Conservation (phyloP, 1,140 invertebrate species). For the Heliconius eleuchia region DNA sequence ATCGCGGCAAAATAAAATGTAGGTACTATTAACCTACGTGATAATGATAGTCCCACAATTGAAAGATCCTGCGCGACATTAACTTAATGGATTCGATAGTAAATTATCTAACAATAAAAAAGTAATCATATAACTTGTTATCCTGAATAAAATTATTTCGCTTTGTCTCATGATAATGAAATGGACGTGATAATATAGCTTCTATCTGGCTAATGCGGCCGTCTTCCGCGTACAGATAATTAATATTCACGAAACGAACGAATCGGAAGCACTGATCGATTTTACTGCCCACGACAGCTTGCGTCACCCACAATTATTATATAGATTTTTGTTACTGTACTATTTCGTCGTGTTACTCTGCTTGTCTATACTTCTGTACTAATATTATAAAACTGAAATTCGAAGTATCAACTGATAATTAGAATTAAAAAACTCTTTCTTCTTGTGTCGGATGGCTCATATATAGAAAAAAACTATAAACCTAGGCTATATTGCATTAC, state of each 20-base stretch:
- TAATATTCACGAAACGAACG: slow-evolving; percentile 24
- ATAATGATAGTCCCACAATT: too few relatives aligned
- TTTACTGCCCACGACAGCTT: slow-evolving; percentile 32
- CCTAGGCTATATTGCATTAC: too few relatives aligned
- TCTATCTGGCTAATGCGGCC: neutral
- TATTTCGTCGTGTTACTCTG: neutral
- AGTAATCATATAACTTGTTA: too few relatives aligned
- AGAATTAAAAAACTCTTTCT: too few relatives aligned
- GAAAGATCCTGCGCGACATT: too few relatives aligned
- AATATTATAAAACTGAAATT: neutral
- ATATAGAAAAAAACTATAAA: neutral
- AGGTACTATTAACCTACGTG: too few relatives aligned
- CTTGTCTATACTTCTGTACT: neutral
- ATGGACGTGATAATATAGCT: neutral
- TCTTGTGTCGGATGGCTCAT: neutral
- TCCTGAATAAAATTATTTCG: too few relatives aligned
- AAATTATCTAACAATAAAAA: too few relatives aligned
- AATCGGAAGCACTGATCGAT: slow-evolving; percentile 38
- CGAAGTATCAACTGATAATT: too few relatives aligned
- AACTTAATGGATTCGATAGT: too few relatives aligned
- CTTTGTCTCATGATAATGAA: neutral
- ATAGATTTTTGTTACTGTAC: slow-evolving; percentile 11
- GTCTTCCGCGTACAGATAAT: slow-evolving; percentile 13
- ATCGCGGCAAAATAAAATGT: too few relatives aligned
- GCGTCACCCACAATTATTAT: slow-evolving; percentile 34